Base-by-base conservation (phyloP, 2,888 invertebrate genomes). In the Megaustenia siamemsis region DNA sequence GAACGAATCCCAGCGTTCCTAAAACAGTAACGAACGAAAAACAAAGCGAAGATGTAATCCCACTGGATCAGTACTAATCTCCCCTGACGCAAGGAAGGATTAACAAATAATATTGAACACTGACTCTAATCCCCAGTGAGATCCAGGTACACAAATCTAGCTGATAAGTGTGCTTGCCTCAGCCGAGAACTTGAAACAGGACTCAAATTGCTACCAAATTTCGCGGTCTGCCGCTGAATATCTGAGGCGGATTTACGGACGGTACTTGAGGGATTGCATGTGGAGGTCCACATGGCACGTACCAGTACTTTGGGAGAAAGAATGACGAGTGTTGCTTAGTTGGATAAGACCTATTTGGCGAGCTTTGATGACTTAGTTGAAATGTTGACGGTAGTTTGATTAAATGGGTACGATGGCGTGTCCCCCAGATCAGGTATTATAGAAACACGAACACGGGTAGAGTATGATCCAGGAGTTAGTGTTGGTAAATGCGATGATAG, bases 31-130 rank as follows among this genome's bases (percentile, higher is more conserved):
- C 18, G 18, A 49, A 49, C 18, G 10, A 49, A 49, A 49, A 12
- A 18, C 18, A 49, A 18, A 49, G 18, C 53, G 15, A 10, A 53
- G 53, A 5, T 24, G 56, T 43, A 71, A 71, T 71, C 43, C 32
- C 32, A n/a, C 71, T 1, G 43, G 45, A 4, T 4, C 28, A n/a
- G 12, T n/a, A 45, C 6, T 73, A 73, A 73, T 73, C 71, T 73
- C 71, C 71, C 45, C 32, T 49, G 49, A 73, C 49, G 49, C 73
- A 45, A 49, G 49, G n/a, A 28, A 49, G 73, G 21, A 73, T 73
- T 73, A 73, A n/a, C 32, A 49, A 73, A 49, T 73, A 73, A 73
- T 73, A 73, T 73, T 28, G 49, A 73, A 73, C 73, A 73, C 15
- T 18, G 49, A 18, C 49, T 6, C n/a, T 49, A 73, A 73, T 73